phyloP scores from a whole-genome alignment of 2,113 vertebrate species.

The Neopipo cinnamomea region DNA sequence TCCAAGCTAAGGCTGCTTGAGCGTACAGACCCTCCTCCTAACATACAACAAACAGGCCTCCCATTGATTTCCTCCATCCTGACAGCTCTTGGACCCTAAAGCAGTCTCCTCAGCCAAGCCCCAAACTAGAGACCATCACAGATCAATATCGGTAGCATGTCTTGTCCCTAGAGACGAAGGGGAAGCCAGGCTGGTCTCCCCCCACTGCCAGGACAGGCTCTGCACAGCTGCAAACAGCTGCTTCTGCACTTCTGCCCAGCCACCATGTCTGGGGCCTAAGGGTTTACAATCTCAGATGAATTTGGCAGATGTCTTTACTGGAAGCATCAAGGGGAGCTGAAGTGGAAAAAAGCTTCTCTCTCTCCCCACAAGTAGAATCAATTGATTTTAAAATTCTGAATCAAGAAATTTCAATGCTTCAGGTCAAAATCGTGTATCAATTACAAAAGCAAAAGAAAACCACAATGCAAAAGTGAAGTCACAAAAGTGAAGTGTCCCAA shows the following conservation, averaged over 20 bases:
- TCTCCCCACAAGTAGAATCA: neutral
- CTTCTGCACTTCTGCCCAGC: neutral
- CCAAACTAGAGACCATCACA: neutral
- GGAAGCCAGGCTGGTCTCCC: neutral
- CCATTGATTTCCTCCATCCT: neutral
- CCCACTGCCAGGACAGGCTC: neutral
- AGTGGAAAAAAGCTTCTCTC: neutral
- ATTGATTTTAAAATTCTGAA: neutral
- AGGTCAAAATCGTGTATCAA: neutral
- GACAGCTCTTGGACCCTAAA: neutral
- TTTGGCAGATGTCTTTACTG: neutral
- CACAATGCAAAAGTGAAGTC: neutral
- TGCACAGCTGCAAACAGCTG: constrained; percentile 14
- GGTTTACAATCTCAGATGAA: neutral
- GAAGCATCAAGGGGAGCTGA: neutral
- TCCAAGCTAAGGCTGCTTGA: neutral
- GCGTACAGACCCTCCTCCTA: neutral
- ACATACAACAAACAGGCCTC: neutral
- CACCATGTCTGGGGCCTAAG: fast-evolving
- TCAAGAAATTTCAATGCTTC: neutral
- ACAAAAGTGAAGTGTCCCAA: neutral
- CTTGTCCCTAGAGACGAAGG: neutral
- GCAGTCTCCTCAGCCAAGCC: neutral
- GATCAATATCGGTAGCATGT: neutral
- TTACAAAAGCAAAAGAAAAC: neutral